phyloP scores from a whole-genome alignment of 2,113 vertebrate species.

The Callospermophilus lateralis region DNA sequence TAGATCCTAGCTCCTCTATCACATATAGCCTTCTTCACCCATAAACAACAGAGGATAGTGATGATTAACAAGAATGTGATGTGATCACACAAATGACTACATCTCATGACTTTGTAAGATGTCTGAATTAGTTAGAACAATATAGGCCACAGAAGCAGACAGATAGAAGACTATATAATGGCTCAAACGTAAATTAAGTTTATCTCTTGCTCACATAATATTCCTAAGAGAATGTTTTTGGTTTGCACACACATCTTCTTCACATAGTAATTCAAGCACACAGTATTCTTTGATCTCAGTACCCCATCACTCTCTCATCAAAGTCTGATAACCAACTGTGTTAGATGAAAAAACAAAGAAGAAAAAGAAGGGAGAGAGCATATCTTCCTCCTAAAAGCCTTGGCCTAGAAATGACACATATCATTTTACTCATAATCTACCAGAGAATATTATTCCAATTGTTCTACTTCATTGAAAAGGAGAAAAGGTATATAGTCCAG shows the following conservation, averaged over 20 bases:
- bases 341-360: background rate
- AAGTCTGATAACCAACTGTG: background rate
- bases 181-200: constrained; percentile 28
- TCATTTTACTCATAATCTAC: background rate
- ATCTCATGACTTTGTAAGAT: background rate
- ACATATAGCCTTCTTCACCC: background rate
- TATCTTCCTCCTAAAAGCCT: background rate
- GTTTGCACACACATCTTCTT: background rate
- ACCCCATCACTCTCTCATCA: background rate
- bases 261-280: background rate
- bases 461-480: background rate
- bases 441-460: background rate
- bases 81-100: background rate
- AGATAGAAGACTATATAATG: background rate
- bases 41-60: background rate
- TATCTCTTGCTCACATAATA: background rate
- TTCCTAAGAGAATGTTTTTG: background rate
- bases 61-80: background rate
- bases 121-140: background rate
- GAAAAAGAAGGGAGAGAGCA: background rate
- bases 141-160: background rate
- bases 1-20: background rate
- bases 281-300: background rate
- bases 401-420: background rate
- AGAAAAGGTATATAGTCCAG: background rate